These are phyloP conservation scores for Lipophrys pholis DNA, from an alignment of 2,113 vertebrate genomes.

Conservation along the genomic window DNA sequence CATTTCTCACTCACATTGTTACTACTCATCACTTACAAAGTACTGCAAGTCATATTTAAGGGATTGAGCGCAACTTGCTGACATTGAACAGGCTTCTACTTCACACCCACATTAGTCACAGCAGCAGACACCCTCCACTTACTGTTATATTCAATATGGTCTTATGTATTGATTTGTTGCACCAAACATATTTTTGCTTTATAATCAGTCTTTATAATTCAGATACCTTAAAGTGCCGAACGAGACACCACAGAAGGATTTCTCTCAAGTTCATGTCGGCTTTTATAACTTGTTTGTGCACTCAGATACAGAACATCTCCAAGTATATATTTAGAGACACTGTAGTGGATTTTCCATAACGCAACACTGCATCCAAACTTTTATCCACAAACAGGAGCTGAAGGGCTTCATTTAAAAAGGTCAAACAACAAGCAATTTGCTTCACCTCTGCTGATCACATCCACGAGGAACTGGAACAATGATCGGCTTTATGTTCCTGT, in stretches of 20 bases:
- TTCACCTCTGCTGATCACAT: slow-evolving; percentile 11
- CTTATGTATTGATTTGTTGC: background rate
- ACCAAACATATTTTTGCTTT: background rate
- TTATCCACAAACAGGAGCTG: slow-evolving; percentile 14
- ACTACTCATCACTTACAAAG: background rate
- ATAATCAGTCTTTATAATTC: background rate
- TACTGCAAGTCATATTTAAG: background rate
- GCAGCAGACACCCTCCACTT: background rate
- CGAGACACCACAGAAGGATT: background rate
- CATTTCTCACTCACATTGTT: background rate
- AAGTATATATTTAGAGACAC: slow-evolving; percentile 13
- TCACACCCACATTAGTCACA: slow-evolving; percentile 6
- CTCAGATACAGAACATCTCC: background rate
- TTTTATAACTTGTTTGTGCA: background rate
- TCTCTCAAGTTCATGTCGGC: background rate
- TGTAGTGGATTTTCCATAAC: slow-evolving; percentile 4
- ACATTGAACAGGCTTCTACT: slow-evolving; percentile 22
- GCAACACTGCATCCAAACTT: slow-evolving; percentile 3
- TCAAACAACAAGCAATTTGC: slow-evolving; percentile 10
- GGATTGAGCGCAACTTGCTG: background rate
- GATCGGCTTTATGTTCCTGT: slow-evolving; percentile 25
- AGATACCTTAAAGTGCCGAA: background rate
- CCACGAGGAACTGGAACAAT: background rate
- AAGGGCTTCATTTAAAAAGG: slow-evolving; percentile 2
- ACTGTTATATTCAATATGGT: background rate